Evolutionary conservation across 2,888 invertebrate genomes (phyloP), one percentile per base, ranked within the genome.

Genomic region (Anorthoa munda): DNA sequence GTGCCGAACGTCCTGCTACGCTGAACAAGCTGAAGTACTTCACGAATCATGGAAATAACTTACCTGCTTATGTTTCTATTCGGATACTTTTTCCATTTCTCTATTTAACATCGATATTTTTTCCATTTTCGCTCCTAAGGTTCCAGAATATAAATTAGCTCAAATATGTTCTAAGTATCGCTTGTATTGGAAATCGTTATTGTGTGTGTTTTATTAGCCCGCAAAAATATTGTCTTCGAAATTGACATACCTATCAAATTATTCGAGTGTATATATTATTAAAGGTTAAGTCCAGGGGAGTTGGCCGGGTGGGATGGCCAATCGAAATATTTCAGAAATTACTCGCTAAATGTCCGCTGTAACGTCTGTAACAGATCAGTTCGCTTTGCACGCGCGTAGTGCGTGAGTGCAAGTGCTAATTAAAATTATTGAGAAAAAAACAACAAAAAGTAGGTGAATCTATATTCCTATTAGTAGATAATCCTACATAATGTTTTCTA

Each of bases 1-100:
- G 87, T 83, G 78, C 79, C 68, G 66, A 61, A 51, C 75, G 85
- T 86, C 66, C 77, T 80, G 79, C 77, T 80, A 76, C 75, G 56
- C 56, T 77, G 78, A 79, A 72, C 79, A 74, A 55, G 70, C 67
- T 53, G 63, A 73, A 72, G 58, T 69, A 75, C 79, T 84, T 53
- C 3, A 64, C 23, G n/a, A 64, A 53, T 60, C 48, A 56, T 74
- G 13, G 12, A 51, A 59, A 31, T 58, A 51, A 75, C 7, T 75
- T 31, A 5, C 31, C n/a, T 53, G 39, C 18, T 26, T 13, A 51
- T 51, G 4, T 63, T 73, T 26, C 26, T 21, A 64, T 46, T 53
- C 48, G 0, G 1, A 45, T 59, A 21, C 4, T n/a, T 45, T 23
- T 68, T 21, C 26, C 15, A 21, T 21, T 53, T 46, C 13, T 50